phyloP scores from a whole-genome alignment of 2,113 vertebrate species.

The Tupaia chinensis region DNA sequence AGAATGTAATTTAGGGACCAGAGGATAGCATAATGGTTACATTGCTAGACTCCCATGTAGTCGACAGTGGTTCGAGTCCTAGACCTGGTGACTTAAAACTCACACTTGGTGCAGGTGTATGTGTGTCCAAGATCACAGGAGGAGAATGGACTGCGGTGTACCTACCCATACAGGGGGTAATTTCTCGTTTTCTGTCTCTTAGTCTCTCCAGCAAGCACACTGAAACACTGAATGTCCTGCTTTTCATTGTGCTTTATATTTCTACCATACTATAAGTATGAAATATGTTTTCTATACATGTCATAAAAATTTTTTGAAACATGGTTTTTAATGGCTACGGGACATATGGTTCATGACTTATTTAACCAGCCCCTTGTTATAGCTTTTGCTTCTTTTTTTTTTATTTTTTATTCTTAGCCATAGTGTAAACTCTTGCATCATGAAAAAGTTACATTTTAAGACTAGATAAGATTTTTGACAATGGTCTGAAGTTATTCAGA shows the following conservation, averaged over 20 bases:
- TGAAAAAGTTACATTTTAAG: neutral
- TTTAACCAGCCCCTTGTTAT: neutral
- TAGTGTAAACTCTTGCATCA: neutral
- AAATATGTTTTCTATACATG: neutral
- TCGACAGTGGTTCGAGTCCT: too few relatives aligned
- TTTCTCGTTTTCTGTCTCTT: too few relatives aligned
- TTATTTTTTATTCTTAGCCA: too few relatives aligned
- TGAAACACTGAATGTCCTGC: neutral
- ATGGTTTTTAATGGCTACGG: neutral
- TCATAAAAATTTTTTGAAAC: conserved; percentile 17
- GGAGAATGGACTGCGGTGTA: too few relatives aligned
- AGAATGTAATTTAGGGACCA: neutral
- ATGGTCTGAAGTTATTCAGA: neutral
- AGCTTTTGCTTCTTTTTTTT: neutral
- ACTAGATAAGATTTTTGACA: neutral
- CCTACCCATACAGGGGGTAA: too few relatives aligned
- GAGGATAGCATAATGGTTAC: too few relatives aligned
- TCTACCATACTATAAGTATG: neutral
- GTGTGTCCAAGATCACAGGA: too few relatives aligned
- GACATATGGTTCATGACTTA: neutral
- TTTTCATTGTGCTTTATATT: neutral
- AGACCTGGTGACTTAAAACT: too few relatives aligned
- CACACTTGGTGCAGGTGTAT: too few relatives aligned
- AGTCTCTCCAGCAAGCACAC: too few relatives aligned
- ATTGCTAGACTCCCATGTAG: too few relatives aligned